Evolutionary conservation across 2,888 invertebrate species (phyloP), one percentile per base, ranked within the genome.

Genomic region (Selenia dentaria): DNA sequence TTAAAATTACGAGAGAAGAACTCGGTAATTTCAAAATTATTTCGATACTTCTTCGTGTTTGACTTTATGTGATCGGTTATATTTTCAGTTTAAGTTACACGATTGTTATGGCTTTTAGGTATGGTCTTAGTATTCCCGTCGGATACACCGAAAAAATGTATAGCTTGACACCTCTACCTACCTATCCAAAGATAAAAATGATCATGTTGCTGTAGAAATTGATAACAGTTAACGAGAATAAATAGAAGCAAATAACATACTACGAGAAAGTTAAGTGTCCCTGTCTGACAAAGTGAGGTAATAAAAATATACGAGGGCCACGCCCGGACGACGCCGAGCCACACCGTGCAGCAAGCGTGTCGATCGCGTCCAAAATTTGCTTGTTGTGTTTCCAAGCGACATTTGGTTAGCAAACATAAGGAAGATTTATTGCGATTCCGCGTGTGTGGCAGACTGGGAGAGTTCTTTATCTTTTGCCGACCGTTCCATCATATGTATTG

Each of bases 341-440:
- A n/a, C n/a, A n/a, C n/a, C n/a, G n/a, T n/a, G 64, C 67, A 69
- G 64, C 70, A 76, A 74, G 77, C 73, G 70, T 73, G 78, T 75
- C 75, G 78, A 75, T 74, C 67, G 62, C 59, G 61, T 66, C 70
- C 69, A 14, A 57, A 79, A 75, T 74, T 74, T 58, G 70, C 73
- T 71, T 72, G 73, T 76, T 78, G 77, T 82, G 67, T 80, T 78
- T 81, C 70, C 71, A 79, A 66, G 74, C 69, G 76, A 83, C 83
- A 80, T 77, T 81, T 74, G 75, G 83, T 81, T 80, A 75, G 79
- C 81, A 87, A 72, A 88, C 82, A 80, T 74, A 73, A 71, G 75
- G 68, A 70, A 76, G 80, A 85, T 88, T 86, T 85, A 87, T 84
- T 79, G 74, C 71, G 51, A 70, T 70, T 67, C 79, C 56, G 71